These are phyloP conservation scores for Leucophenga varia DNA, from an alignment of 1,140 invertebrate genomes.

Conservation along the genomic window DNA sequence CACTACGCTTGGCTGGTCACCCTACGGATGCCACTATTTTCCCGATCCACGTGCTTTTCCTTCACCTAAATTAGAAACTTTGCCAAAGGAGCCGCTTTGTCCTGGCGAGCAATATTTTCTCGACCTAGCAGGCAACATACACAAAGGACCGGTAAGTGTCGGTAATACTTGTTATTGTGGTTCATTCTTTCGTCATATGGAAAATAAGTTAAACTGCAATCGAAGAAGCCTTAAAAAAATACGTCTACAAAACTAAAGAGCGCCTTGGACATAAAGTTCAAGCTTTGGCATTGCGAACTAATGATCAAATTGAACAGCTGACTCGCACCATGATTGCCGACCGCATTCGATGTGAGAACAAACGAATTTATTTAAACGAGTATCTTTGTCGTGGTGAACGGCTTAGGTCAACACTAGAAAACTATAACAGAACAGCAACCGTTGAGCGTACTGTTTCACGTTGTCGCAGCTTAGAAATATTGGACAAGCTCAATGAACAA, in stretches of 20 bases:
- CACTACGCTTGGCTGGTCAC: conserved; percentile 69
- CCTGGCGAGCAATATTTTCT: conserved; percentile 93
- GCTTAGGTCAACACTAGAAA: conserved; percentile 31
- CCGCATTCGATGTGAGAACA: conserved; percentile 65
- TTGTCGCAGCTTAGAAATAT: conserved; percentile 65
- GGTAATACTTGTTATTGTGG: conserved; percentile 76
- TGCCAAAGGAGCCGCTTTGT: conserved; percentile 81
- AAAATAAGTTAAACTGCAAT: conserved; percentile 80
- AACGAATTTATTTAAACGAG: conserved; percentile 68
- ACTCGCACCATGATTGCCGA: conserved; percentile 66
- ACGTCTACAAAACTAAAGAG: conserved; percentile 79
- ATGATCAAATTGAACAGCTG: conserved; percentile 74
- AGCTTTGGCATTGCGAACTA: conserved; percentile 75
- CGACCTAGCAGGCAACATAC: conserved; percentile 93
- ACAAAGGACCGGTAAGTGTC: conserved; percentile 89
- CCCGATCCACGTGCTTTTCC: conserved; percentile 81
- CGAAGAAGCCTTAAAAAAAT: conserved; percentile 82
- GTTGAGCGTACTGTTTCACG: conserved; percentile 63
- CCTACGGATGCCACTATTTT: conserved; percentile 88
- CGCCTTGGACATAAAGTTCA: conserved; percentile 82
- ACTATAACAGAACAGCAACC: conserved; percentile 62
- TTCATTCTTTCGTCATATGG: conserved; percentile 81
- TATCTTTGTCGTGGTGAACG: conserved; percentile 47
- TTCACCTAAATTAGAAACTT: conserved; percentile 77
- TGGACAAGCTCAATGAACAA: conserved; percentile 58